Evolutionary conservation across 2,113 vertebrate species (phyloP).

Genomic region (Dipodomys merriami): DNA sequence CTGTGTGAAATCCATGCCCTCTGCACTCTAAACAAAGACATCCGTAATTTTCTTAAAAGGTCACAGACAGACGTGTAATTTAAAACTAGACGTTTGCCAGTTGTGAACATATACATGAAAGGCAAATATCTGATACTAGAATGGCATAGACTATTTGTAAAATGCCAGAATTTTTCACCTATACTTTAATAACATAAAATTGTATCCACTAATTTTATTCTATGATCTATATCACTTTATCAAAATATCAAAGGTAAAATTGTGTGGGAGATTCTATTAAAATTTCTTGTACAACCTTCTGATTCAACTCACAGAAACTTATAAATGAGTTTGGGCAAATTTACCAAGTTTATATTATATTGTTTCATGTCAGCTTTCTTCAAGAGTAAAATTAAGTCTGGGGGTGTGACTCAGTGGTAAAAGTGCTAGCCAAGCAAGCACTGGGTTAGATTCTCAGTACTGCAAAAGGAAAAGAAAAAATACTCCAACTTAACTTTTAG

Average conservation of each 20-base stretch:
- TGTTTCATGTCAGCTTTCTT: background rate
- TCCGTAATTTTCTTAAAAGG: constrained; percentile 86
- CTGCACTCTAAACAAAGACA: constrained; percentile 86
- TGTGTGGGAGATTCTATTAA: background rate
- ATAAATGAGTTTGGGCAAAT: background rate
- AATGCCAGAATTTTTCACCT: constrained; percentile 59
- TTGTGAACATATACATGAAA: constrained; percentile 76
- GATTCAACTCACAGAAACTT: background rate
- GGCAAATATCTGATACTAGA: constrained; percentile 31
- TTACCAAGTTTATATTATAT: background rate
- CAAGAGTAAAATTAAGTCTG: background rate
- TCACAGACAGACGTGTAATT: constrained; percentile 78
- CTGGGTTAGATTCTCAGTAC: background rate
- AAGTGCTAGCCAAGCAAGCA: background rate
- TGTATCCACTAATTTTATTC: constrained; percentile 39
- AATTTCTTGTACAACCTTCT: background rate
- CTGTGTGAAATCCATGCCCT: constrained; percentile 80
- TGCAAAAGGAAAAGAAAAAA: background rate
- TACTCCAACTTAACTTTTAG: background rate
- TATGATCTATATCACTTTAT: constrained; percentile 52
- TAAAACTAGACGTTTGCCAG: constrained; percentile 80
- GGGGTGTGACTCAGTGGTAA: no score
- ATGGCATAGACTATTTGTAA: constrained; percentile 57
- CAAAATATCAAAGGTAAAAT: constrained; percentile 24
- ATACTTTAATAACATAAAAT: constrained; percentile 50